Evolutionary conservation across 2,888 invertebrate species (phyloP).

Genomic region (Hipparchia sbordonii): DNA sequence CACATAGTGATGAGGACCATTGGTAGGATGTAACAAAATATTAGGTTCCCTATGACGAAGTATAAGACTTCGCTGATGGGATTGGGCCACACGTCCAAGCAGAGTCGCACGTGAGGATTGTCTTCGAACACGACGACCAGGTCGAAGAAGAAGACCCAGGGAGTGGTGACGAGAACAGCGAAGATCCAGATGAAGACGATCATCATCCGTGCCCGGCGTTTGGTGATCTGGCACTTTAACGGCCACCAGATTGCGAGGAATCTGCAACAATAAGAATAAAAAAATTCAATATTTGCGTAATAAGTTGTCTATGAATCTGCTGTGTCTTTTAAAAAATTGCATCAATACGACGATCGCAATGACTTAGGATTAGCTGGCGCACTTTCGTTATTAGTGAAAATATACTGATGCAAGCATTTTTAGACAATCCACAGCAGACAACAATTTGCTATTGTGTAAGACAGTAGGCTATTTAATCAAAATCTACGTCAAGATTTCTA

Average conservation of each 20-base stretch:
- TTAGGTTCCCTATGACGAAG: constrained; percentile 93
- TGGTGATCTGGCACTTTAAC: constrained; percentile 94
- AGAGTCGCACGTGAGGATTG: constrained; percentile 88
- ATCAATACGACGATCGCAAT: too few species aligned
- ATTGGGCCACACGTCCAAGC: constrained; percentile 94
- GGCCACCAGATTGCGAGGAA: constrained; percentile 98
- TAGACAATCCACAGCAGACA: too few species aligned
- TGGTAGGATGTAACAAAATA: constrained; percentile 95
- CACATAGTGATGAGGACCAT: constrained; percentile 95
- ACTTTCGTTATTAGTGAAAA: too few species aligned
- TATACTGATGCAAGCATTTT: too few species aligned
- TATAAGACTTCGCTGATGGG: constrained; percentile 91
- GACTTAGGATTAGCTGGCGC: too few species aligned
- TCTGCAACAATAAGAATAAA: constrained; percentile 84
- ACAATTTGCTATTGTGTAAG: too few species aligned
- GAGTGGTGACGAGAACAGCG: constrained; percentile 92
- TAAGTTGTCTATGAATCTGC: too few species aligned
- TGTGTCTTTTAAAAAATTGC: too few species aligned
- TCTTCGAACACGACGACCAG: constrained; percentile 88
- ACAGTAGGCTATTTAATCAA: constrained; percentile 10
- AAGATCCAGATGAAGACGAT: constrained; percentile 95
- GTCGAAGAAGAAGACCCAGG: constrained; percentile 96
- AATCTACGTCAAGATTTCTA: background rate
- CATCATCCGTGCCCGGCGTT: constrained; percentile 92
- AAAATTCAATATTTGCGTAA: background rate